phyloP scores from a whole-genome alignment of 2,888 invertebrate species.

The Orchesellides sinensis region DNA sequence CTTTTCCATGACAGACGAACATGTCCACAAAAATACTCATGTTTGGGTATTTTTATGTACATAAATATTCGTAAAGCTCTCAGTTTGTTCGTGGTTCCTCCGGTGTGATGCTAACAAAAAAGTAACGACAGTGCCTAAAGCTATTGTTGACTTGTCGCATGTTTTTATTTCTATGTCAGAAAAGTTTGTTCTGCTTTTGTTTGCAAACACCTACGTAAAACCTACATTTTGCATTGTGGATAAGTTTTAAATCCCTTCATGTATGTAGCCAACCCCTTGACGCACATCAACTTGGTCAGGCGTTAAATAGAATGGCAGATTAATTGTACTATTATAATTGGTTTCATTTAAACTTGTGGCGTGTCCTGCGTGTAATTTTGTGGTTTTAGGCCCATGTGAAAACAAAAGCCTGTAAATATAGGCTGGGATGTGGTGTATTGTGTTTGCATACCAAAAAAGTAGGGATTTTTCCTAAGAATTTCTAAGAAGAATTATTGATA shows the following conservation, averaged over 20 bases:
- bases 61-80: no score
- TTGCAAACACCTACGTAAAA: not conserved
- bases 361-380: not conserved
- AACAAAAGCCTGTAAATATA: not conserved
- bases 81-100: no score
- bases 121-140: no score
- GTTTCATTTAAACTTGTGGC: not conserved
- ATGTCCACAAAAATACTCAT: no score
- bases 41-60: no score
- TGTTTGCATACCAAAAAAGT: not conserved
- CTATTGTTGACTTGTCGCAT: no score
- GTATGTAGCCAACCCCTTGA: not conserved
- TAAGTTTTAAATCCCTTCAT: slow-evolving; percentile 14
- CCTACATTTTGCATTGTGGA: not conserved
- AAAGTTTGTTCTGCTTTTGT: not conserved
- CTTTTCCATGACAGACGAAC: no score
- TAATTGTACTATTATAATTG: slow-evolving; percentile 24
- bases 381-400: not conserved
- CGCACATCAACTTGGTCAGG: slow-evolving; percentile 38
- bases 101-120: not conserved
- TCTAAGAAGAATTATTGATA: not conserved
- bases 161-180: not conserved
- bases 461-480: not conserved
- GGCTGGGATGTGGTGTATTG: not conserved
- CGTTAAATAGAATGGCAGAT: slow-evolving; percentile 44